Evolutionary conservation across 2,888 invertebrate genomes (phyloP), one percentile per base, ranked within the genome.

Genomic region (Hyppa rectilinea): DNA sequence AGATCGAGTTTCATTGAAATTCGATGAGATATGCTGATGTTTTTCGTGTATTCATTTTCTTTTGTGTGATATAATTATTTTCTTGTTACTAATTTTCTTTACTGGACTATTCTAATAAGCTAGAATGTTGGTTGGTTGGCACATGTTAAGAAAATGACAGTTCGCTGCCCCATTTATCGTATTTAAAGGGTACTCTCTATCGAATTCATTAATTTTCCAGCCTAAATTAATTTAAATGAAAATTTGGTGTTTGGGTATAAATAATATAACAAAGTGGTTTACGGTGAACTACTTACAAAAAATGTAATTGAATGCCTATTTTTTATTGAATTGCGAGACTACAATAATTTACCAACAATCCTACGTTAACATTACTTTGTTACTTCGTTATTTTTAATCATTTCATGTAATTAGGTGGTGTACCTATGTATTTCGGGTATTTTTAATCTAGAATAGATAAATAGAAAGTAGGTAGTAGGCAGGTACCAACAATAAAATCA

Each of bases 1-100:
- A 52, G 20, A 50, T 71, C 5, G 4, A 40, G 36, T 69, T 75
- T 59, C 58, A 38, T 56, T 38, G 26, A 47, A 62, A 55, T 55
- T 53, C 7, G 5, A 55, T 31, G 20, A 10, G 40, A 14, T 49
- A 53, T 29, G 2, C 26, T 61, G 29, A 34, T 53, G 63, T 12
- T 74, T 52, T 56, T n/a, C 36, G 9, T 52, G 55, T 47, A 23
- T 52, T 38, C 31, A 50, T 75, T 77, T 82, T 82, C 76, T 76
- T n/a, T 82, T 82, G 58, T 77, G 71, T 61, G 34, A 69, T 67
- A 61, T 58, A 17, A 43, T 29, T 0, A 53, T 68, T 70, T 70
- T 58, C 40, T 23, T 38, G 10, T 12, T 14, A 9, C 20, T 2
- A 29, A 14, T 55, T 55, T 50, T 52, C n/a, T 47, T 23, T 36